A percentile compares a stretch with the other conserved stretches of the same genome.
Conservation (phyloP, 2,113 vertebrate species). For the Lagopus leucura region DNA sequence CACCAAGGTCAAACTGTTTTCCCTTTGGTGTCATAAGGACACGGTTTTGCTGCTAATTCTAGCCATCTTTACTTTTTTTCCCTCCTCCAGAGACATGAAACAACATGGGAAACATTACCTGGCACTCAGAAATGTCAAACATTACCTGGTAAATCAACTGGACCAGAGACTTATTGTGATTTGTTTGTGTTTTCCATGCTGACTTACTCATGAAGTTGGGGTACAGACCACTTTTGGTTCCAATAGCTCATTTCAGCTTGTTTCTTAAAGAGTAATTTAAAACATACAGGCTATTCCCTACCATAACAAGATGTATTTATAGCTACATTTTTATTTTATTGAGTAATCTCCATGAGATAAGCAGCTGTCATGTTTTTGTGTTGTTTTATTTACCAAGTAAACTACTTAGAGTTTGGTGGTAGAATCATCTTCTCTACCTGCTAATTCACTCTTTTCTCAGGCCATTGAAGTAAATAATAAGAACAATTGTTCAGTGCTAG, state of each 20-base stretch:
- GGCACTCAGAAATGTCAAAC: not conserved
- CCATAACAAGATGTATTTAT: not conserved
- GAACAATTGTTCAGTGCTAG: not conserved
- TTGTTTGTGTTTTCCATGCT: not conserved
- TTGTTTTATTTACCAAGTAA: constrained; percentile 16
- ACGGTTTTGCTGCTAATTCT: not conserved
- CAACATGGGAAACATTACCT: not conserved
- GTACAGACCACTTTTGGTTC: not conserved
- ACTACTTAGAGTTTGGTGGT: not conserved
- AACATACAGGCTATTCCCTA: not conserved
- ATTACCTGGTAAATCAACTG: not conserved
- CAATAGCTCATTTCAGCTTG: not conserved
- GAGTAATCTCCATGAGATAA: constrained; percentile 6
- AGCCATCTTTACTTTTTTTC: not conserved
- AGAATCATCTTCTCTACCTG: constrained; percentile 41
- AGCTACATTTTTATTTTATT: constrained; percentile 25
- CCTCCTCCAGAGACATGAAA: not conserved
- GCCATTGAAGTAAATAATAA: constrained; percentile 2
- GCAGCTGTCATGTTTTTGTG: constrained; percentile 1
- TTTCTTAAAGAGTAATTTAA: not conserved
- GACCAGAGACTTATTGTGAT: not conserved
- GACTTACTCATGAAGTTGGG: not conserved
- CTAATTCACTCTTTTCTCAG: constrained; percentile 47
- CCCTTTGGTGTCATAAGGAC: not conserved
- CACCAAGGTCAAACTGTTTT: not conserved